phyloP scores from a whole-genome alignment of 64 coral and sea anemone species.

The Trachythela sp. region DNA sequence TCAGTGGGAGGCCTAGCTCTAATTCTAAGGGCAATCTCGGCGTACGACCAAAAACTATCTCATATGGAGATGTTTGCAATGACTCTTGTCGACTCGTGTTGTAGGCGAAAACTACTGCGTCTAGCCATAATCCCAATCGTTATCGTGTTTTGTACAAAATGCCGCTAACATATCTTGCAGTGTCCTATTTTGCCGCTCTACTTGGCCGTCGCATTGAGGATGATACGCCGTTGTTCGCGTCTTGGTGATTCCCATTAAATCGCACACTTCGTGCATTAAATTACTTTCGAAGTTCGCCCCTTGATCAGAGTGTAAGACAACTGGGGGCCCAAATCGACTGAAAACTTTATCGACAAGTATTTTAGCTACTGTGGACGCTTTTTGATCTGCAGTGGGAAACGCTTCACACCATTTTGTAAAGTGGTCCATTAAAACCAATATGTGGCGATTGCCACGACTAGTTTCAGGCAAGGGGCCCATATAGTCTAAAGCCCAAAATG shows the following conservation, averaged over 20 bases:
- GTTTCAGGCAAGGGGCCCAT: neutral
- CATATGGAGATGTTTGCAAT: neutral
- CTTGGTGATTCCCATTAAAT: neutral
- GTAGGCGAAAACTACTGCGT: no score
- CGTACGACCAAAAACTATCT: neutral
- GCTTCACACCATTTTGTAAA: neutral
- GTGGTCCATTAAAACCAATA: neutral
- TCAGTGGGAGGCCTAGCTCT: no score
- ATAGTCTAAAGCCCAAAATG: no score
- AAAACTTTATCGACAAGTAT: neutral
- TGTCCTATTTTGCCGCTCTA: neutral
- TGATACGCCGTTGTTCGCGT: neutral
- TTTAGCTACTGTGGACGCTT: neutral
- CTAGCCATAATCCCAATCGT: neutral
- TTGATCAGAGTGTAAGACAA: no score
- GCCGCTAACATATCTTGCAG: no score
- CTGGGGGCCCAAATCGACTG: no score
- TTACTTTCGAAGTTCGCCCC: no score
- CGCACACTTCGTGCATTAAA: no score
- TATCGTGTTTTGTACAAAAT: no score
- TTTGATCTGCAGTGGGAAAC: neutral
- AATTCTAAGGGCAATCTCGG: neutral
- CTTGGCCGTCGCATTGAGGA: no score
- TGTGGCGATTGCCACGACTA: neutral
- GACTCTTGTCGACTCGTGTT: neutral